Evolutionary conservation across 1,140 invertebrate species (phyloP), one percentile per base, ranked within the genome.

Genomic region (Drosophila miranda): DNA sequence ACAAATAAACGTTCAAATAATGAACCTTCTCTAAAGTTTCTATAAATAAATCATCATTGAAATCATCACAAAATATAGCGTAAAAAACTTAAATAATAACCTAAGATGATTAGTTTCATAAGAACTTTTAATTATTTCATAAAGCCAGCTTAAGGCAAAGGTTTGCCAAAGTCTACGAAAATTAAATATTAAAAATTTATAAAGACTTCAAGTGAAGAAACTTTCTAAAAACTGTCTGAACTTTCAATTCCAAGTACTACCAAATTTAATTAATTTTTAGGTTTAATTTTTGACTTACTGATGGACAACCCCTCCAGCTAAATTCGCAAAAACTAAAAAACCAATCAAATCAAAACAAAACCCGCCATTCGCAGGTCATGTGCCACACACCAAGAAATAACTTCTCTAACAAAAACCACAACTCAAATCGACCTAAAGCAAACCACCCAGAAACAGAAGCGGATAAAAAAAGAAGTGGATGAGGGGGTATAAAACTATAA

Each of bases 391-490:
- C 8, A 44, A 52, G 30, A 13, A n/a, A 45, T 28, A 60, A 53
- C 14, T 49, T 34, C 43, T 48, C 48, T 23, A 56, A 51, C 19
- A 61, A 72, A 79, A 73, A 52, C 28, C 55, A 21, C 48, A 70
- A 59, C 58, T 38, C 54, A n/a, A 79, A 79, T 78, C 51, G 26
- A 72, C 41, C 50, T 16, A 43, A 45, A 61, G 43, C 54, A 86
- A 86, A 50, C 81, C 81, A 81, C 82, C 69, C 82, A 84, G 69
- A 75, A 84, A 58, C 58, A 61, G 50, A 60, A 74, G 50, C 42
- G 43, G 49, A 49, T 19, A 43, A 41, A 3, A 14, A 52, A 34
- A 55, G 41, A 11, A 71, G 14, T 14, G 11, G 38, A 28, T 2
- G 54, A 14, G 30, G 38, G 50, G 50, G 16, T 8, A 50, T 16